Percentiles rank a stretch among this genome's conserved stretches.
phyloP scores from a whole-genome alignment of 2,113 vertebrate genomes.

The Dolichallabes microphthalmus region DNA sequence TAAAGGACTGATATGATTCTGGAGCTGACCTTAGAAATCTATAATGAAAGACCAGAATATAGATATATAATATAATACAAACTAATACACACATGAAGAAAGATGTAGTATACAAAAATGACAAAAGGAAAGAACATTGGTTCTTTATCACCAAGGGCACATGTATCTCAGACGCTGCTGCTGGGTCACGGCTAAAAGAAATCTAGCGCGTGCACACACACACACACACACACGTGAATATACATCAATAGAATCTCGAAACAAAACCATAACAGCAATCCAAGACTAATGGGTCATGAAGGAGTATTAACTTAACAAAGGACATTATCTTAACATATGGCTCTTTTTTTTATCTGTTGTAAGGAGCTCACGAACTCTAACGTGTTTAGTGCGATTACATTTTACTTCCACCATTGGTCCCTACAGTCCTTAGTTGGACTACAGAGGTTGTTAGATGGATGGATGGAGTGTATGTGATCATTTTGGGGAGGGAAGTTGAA shows the following conservation, averaged over 20 bases:
- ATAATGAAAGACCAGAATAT: neutral
- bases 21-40: neutral
- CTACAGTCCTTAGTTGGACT: no score
- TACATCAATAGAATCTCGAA: neutral
- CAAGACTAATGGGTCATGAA: neutral
- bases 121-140: constrained; percentile 15
- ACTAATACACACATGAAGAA: neutral
- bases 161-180: constrained; percentile 4
- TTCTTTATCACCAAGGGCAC: constrained; percentile 18
- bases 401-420: neutral
- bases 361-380: neutral
- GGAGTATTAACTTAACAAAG: neutral
- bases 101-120: neutral
- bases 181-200: constrained; percentile 1
- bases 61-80: neutral
- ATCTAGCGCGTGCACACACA: neutral
- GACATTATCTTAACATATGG: neutral
- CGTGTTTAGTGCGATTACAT: neutral
- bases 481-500: no score
- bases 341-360: neutral
- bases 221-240: neutral
- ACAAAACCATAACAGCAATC: neutral
- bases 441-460: no score
- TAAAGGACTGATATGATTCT: neutral
- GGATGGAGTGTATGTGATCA: no score